Conservation (phyloP, 1,140 invertebrate genomes). For the Drosophila sturtevanti region DNA sequence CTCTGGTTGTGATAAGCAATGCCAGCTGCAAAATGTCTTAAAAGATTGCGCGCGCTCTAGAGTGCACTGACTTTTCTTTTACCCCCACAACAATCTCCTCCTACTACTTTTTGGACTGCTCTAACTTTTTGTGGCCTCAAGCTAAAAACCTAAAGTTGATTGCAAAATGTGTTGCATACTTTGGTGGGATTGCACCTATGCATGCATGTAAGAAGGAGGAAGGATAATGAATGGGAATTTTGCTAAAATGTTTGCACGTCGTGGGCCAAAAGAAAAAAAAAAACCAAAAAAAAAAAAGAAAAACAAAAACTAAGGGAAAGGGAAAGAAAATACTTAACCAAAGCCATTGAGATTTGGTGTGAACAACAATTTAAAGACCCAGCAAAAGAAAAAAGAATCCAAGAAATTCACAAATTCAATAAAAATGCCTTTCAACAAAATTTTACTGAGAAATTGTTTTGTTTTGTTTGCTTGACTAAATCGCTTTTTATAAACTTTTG, state of each 20-base stretch:
- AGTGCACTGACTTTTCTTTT: constrained; percentile 66
- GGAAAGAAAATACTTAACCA: no score
- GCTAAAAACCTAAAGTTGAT: constrained; percentile 42
- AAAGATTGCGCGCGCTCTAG: constrained; percentile 59
- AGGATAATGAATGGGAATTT: constrained; percentile 13
- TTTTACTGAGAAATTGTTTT: not conserved
- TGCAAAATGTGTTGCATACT: constrained; percentile 54
- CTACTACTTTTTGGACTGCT: not conserved
- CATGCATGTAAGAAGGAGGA: not conserved
- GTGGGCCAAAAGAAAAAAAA: no score
- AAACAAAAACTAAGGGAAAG: no score
- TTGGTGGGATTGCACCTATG: constrained; percentile 43
- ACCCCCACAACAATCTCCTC: not conserved
- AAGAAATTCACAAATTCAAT: not conserved
- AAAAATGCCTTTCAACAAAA: not conserved
- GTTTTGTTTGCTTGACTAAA: not conserved
- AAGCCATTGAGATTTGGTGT: not conserved
- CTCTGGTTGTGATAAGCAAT: constrained; percentile 70
- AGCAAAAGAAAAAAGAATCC: not conserved
- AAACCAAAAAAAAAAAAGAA: no score
- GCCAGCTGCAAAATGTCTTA: constrained; percentile 76
- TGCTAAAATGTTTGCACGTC: not conserved
- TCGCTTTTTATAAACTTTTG: constrained; percentile 8
- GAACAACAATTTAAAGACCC: not conserved
- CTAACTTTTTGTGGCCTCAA: constrained; percentile 15